phyloP scores from a whole-genome alignment of 2,113 vertebrate genomes.

The Misgurnus anguillicaudatus region DNA sequence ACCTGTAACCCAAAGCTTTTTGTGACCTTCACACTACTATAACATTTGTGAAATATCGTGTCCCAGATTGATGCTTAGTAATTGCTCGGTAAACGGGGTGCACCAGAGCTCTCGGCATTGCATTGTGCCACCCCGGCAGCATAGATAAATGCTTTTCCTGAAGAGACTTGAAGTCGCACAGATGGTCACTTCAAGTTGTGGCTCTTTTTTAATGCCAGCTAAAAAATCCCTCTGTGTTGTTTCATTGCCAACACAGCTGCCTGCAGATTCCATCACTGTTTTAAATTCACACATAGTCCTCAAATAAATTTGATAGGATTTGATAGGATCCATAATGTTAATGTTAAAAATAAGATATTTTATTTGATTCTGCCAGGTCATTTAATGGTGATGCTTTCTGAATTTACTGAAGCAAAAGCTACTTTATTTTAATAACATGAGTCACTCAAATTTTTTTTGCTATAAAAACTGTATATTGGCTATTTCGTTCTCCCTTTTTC shows the following conservation, averaged over 20 bases:
- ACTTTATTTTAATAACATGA: constrained; percentile 10
- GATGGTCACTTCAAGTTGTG: constrained; percentile 35
- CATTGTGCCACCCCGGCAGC: neutral
- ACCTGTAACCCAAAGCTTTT: constrained; percentile 47
- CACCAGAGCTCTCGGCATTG: constrained; percentile 6
- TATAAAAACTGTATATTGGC: too few relatives aligned
- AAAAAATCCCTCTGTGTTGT: neutral
- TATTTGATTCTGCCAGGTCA: too few relatives aligned
- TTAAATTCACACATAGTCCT: neutral
- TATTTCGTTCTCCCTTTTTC: neutral
- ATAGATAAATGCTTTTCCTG: constrained; percentile 23
- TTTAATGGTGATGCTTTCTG: neutral
- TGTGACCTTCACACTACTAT: constrained; percentile 28
- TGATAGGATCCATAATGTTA: too few relatives aligned
- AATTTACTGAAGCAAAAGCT: constrained; percentile 43
- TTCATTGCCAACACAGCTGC: constrained; percentile 7
- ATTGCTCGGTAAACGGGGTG: constrained; percentile 5
- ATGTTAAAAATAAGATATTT: too few relatives aligned
- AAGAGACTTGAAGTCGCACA: constrained; percentile 20
- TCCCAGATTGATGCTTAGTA: constrained; percentile 8
- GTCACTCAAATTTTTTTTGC: neutral
- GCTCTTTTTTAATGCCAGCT: constrained; percentile 4
- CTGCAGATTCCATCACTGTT: neutral
- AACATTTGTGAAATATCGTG: constrained; percentile 32
- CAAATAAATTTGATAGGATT: neutral